These are phyloP conservation scores for Thereva nobilitata DNA, from an alignment of 2,888 invertebrate species.

Conservation along the genomic window DNA sequence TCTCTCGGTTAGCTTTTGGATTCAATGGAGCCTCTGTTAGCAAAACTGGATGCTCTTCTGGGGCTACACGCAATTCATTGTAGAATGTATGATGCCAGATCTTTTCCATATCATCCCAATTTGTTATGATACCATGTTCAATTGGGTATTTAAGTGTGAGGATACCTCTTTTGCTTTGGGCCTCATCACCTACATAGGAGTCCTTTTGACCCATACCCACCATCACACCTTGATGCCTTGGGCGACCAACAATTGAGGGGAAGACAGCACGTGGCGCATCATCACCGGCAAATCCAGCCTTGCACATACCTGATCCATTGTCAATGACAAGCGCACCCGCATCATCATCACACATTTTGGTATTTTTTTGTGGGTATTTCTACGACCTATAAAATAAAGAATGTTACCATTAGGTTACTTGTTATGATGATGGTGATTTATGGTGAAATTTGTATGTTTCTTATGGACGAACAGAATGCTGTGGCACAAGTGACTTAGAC, in stretches of 20 bases:
- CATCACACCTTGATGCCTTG: slow-evolving; percentile 93
- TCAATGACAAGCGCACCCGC: slow-evolving; percentile 85
- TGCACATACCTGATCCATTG: slow-evolving; percentile 98
- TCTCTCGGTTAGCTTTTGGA: slow-evolving; percentile 88
- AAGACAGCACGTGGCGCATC: slow-evolving; percentile 91
- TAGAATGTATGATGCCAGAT: slow-evolving; percentile 98
- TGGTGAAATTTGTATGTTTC: too few relatives aligned
- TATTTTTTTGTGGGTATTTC: slow-evolving; percentile 45
- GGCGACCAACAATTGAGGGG: slow-evolving; percentile 93
- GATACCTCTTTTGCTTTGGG: slow-evolving; percentile 95
- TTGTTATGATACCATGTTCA: slow-evolving; percentile 96
- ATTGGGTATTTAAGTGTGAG: slow-evolving; percentile 95
- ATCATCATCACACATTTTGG: slow-evolving; percentile 81
- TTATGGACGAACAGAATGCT: too few relatives aligned
- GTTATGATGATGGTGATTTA: too few relatives aligned
- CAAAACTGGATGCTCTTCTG: slow-evolving; percentile 88
- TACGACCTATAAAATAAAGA: slow-evolving; percentile 2
- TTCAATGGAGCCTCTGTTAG: slow-evolving; percentile 87
- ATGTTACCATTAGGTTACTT: too few relatives aligned
- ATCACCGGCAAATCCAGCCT: slow-evolving; percentile 95
- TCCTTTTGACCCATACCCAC: slow-evolving; percentile 99
- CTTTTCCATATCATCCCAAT: slow-evolving; percentile 99
- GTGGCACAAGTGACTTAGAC: too few relatives aligned
- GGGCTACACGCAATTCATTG: slow-evolving; percentile 95
- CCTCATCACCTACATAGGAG: slow-evolving; percentile 95